Base-by-base conservation (phyloP, 2,113 vertebrate species). In the Myanophis thanlyinensis region DNA sequence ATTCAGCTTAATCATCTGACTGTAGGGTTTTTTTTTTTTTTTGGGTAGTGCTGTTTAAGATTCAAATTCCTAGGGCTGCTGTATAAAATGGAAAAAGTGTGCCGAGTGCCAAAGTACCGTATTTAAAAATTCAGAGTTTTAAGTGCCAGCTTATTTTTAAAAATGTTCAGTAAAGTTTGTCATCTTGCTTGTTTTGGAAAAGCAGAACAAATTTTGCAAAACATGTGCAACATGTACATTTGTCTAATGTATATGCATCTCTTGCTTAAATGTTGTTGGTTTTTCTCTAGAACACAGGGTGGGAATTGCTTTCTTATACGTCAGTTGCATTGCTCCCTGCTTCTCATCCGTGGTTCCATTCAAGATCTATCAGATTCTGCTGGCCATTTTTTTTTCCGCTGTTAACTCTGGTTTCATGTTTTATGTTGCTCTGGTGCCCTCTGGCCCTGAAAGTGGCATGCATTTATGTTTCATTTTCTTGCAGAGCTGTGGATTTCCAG, bases 401-500 rank as follows among this genome's bases (percentile, higher is more conserved):
- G 5, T 62, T 87, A 51, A 56, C 53, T 62, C 30, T 35, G 54
- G 30, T 23, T 47, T 51, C 30, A 49, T 51, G 46, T 23, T 51
- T 35, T 51, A n/a, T 85, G 51, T 92, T 90, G 53, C n/a, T 86
- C 30, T 90, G 92, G 80, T 90, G 52, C 53, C 92, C 73, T 89
- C 92, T 90, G 88, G n/a, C 88, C 88, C n/a, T 59, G 8, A 44
- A 62, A 93, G 8, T 15, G 8, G 12, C 40, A 22, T 86, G 53
- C n/a, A 51, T 90, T 90, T 86, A n/a, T 67, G 80, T 35, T 86
- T 54, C 44, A 25, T 89, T 59, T 90, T 11, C 46, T 86, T 93
- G 46, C 88, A 93, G 92, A 86, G 80, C 92, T 52, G 92, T 93
- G 88, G 92, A 90, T 44, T 15, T 48, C 47, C 92, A 5, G 46